Evolutionary conservation across 2,113 vertebrate genomes (phyloP), one percentile per base, ranked within the genome.

Genomic region (Zingel zingel): DNA sequence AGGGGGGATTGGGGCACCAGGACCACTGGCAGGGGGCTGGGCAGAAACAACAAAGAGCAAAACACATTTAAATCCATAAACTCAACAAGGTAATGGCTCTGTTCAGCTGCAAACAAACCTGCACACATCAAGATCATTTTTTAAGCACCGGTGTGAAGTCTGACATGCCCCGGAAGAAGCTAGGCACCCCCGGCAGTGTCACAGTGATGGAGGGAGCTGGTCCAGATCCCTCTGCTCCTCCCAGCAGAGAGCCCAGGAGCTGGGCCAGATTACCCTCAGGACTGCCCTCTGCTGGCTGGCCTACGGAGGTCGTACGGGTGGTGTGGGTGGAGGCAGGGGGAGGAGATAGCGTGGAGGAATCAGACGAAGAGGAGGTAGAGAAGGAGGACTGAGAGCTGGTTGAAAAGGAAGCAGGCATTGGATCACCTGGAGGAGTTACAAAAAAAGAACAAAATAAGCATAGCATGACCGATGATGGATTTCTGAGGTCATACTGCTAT

Each of bases 141-240:
- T 43, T 43, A 43, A 43, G 39, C 48, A 96, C 96, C 93, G 95
- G 94, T 56, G 95, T 85, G 65, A 96, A 91, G 61, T 97, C 96
- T 1, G 95, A 94, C 92, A 97, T 85, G 77, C 94, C 95, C 80
- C 97, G 97, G 62, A 97, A 94, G 69, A 97, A 96, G 23, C 94
- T 90, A 0, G 96, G 96, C 15, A 96, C 93, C 0, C 96, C 96
- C 0, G 97, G 96, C 90, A 97, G 88, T 0, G 96, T 96, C 87
- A 97, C 95, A 0, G 96, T 96, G 88, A 97, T 96, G 68, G 96
- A 96, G 4, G 96, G 95, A 54, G 95, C 27, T 57, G 87, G 87
- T 93, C 79, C 77, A 33, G 94, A 89, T 1, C 88, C 93, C 21
- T 58, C 80, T 36, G 88, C 92, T 68, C 95, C 96, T 48, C 96